These are phyloP conservation scores for Erannis defoliaria DNA, from an alignment of 2,888 invertebrate genomes.

Conservation along the genomic window DNA sequence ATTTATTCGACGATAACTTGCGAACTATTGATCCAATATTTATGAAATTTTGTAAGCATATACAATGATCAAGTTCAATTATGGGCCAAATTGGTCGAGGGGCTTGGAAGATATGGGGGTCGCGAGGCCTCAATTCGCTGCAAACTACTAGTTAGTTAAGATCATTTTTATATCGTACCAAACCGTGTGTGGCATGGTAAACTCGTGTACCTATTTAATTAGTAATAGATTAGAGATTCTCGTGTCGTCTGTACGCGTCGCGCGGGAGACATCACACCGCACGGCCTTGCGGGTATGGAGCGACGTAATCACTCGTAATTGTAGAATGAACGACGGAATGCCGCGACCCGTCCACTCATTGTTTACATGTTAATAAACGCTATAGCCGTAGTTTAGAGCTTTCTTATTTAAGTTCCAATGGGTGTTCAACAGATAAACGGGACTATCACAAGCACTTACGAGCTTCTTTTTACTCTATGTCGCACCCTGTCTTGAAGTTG, in stretches of 20 bases:
- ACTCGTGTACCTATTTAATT: neutral
- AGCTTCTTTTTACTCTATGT: no score
- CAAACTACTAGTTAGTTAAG: no score
- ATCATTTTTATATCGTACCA: neutral
- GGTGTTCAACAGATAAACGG: neutral
- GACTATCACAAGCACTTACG: no score
- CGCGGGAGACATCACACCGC: slow-evolving; percentile 71
- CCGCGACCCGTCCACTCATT: slow-evolving; percentile 64
- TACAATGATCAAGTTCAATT: no score
- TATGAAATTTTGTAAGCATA: no score
- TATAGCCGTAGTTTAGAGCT: slow-evolving; percentile 1
- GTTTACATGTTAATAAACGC: slow-evolving; percentile 20
- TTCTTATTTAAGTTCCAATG: neutral
- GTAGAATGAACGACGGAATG: slow-evolving; percentile 75
- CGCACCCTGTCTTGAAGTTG: no score
- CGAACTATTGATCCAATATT: no score
- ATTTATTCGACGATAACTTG: no score
- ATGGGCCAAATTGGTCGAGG: no score
- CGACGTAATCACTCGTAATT: slow-evolving; percentile 78
- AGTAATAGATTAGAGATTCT: slow-evolving; percentile 12
- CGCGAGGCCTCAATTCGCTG: no score
- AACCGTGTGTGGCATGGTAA: neutral
- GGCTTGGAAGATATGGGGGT: no score
- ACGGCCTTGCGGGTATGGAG: slow-evolving; percentile 77
- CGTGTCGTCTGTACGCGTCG: slow-evolving; percentile 59